phyloP scores from a whole-genome alignment of 2,113 vertebrate genomes.

The Gila orcuttii region DNA sequence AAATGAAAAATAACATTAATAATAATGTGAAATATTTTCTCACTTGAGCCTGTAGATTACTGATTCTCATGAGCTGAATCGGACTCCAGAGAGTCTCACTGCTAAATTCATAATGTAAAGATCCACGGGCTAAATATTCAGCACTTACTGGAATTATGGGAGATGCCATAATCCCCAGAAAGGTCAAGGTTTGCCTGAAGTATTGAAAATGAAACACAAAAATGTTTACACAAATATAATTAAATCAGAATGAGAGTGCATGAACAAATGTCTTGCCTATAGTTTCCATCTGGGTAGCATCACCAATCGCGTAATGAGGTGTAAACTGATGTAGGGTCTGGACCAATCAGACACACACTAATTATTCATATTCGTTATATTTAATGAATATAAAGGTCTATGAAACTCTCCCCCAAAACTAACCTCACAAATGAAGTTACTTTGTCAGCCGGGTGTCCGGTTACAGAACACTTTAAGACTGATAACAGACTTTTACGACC shows the following conservation, averaged over 20 bases:
- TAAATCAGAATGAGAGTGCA: neutral
- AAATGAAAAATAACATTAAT: neutral
- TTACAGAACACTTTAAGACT: too few relatives aligned
- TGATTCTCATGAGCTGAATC: conserved; percentile 74
- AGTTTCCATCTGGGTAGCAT: conserved; percentile 77
- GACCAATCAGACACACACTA: too few relatives aligned
- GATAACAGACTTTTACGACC: too few relatives aligned
- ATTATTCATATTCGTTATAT: too few relatives aligned
- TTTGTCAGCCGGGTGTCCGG: too few relatives aligned
- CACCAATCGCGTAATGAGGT: conserved; percentile 71
- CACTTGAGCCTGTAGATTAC: conserved; percentile 70
- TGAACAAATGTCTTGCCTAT: conserved; percentile 69
- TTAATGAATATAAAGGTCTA: too few relatives aligned
- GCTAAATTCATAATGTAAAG: conserved; percentile 75
- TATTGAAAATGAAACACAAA: neutral
- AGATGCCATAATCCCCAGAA: conserved; percentile 67
- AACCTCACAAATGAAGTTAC: too few relatives aligned
- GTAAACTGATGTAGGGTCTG: conserved; percentile 78
- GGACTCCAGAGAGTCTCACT: conserved; percentile 72
- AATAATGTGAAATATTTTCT: neutral
- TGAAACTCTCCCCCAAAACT: too few relatives aligned
- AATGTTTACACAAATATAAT: neutral
- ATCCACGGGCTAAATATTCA: conserved; percentile 65
- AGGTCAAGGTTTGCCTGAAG: conserved; percentile 73
- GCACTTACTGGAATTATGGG: conserved; percentile 38